Evolutionary conservation across 2,113 vertebrate genomes (phyloP).

Genomic region (Heteronetta atricapilla): DNA sequence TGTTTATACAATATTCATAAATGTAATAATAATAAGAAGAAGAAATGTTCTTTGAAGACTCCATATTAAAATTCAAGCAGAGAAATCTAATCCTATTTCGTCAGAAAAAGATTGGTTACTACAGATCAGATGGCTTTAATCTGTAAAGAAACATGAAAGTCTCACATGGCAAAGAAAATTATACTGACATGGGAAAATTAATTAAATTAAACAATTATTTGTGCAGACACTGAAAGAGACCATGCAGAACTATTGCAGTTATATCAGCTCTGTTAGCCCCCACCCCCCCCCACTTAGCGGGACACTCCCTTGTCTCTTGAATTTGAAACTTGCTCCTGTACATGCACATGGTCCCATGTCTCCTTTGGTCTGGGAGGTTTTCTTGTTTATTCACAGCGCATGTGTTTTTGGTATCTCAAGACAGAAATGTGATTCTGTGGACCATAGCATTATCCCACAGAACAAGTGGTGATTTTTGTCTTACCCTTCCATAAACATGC

Average conservation of each 20-base stretch:
- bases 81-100: not conserved
- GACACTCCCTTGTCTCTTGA: not conserved
- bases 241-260: not conserved
- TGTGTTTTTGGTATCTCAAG: not conserved
- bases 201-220: not conserved
- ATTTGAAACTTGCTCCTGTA: not conserved
- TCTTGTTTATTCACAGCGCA: not conserved
- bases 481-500: not conserved
- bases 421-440: not conserved
- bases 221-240: not conserved
- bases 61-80: not conserved
- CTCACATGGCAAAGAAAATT: not conserved
- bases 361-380: not conserved
- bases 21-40: not conserved
- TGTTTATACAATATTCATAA: not conserved
- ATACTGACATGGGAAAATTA: not conserved
- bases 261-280: not conserved
- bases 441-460: not conserved
- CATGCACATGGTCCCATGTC: accelerated
- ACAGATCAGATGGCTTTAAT: not conserved
- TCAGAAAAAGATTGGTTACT: not conserved
- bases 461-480: not conserved
- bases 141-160: not conserved
- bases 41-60: not conserved
- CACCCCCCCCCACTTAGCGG: not conserved